Percentiles rank a stretch among this genome's conserved stretches.
Evolutionary conservation across 2,113 vertebrate species (phyloP).

Genomic region (Girardinichthys multiradiatus): DNA sequence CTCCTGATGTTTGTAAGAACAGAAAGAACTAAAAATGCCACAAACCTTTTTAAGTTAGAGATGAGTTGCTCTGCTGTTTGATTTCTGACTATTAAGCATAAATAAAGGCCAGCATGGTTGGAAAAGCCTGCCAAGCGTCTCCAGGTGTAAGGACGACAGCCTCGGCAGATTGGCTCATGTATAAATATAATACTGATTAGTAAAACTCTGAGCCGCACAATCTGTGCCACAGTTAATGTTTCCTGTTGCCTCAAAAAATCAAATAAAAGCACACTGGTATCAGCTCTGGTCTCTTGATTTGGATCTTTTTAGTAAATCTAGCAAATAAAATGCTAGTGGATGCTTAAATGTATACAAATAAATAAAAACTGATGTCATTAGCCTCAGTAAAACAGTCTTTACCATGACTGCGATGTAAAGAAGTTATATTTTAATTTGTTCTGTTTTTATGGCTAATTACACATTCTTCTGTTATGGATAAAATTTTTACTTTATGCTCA

Average conservation of each 20-base stretch:
- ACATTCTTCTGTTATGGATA: no score
- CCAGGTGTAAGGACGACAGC: conserved; percentile 32
- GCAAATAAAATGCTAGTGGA: no score
- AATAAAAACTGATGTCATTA: no score
- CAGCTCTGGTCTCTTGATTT: background rate
- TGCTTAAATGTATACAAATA: no score
- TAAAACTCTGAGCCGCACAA: background rate
- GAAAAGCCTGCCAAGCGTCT: conserved; percentile 32
- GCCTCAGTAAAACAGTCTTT: no score
- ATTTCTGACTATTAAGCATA: background rate
- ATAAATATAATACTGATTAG: background rate
- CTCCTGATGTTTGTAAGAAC: background rate
- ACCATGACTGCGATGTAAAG: no score
- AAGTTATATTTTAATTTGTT: no score
- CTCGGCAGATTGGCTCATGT: background rate
- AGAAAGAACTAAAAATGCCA: background rate
- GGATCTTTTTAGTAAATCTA: no score
- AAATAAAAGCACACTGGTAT: background rate
- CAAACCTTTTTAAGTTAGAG: background rate
- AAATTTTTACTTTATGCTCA: no score
- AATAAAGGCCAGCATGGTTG: background rate
- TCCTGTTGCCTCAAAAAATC: background rate
- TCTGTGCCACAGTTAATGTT: background rate
- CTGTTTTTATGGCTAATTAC: no score
- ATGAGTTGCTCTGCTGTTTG: background rate